Conservation (phyloP, 2,888 invertebrate genomes). For the Dasypogon diadema region DNA sequence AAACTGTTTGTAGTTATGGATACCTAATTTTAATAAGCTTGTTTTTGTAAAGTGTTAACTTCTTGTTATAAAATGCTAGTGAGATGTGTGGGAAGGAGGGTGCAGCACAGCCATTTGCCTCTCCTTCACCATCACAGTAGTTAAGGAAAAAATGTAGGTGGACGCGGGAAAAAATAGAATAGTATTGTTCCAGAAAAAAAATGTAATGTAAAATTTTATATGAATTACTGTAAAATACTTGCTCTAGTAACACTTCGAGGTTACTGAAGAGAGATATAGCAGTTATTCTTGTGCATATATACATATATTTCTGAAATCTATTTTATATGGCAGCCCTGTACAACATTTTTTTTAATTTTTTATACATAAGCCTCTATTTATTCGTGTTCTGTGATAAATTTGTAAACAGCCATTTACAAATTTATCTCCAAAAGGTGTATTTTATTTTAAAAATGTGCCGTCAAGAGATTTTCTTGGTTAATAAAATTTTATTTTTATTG, state of each 20-base stretch:
- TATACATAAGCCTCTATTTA: slow-evolving; percentile 29
- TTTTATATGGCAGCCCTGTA: slow-evolving; percentile 45
- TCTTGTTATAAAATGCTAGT: slow-evolving; percentile 12
- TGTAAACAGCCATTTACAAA: slow-evolving; percentile 48
- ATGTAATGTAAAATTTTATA: slow-evolving; percentile 22
- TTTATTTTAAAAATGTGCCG: slow-evolving; percentile 28
- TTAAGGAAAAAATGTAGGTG: not conserved
- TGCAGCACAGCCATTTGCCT: slow-evolving; percentile 52
- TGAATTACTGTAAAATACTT: not conserved
- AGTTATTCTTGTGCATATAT: slow-evolving; percentile 36
- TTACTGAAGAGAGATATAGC: slow-evolving; percentile 45
- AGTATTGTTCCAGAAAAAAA: not conserved
- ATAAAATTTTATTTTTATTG: not conserved
- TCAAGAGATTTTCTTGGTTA: slow-evolving; percentile 19
- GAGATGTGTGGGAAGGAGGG: slow-evolving; percentile 22
- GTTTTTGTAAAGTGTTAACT: slow-evolving; percentile 40
- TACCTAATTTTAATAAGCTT: not conserved
- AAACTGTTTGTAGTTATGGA: slow-evolving; percentile 15
- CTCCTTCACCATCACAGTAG: slow-evolving; percentile 7
- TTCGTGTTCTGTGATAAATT: slow-evolving; percentile 26
- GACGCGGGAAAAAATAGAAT: not conserved
- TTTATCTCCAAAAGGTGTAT: not conserved
- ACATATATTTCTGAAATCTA: slow-evolving; percentile 21
- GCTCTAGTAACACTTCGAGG: not conserved
- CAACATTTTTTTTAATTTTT: slow-evolving; percentile 50